Evolutionary conservation across 2,797 vertebrate genomes (phyloP).

Genomic region (Enteromius unitaeniatus): DNA sequence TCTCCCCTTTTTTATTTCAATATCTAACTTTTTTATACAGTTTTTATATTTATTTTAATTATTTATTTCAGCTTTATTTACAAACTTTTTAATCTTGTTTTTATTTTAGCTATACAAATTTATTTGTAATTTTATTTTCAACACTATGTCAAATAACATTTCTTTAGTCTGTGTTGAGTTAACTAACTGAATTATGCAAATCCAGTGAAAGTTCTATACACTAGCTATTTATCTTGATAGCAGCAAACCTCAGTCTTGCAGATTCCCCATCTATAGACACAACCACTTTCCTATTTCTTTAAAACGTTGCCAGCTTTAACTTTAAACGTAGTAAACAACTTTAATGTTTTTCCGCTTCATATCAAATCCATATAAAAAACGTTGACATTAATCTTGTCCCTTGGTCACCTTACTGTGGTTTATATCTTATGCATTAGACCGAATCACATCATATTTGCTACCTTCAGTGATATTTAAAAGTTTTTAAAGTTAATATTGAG

Average conservation of each 20-base stretch:
- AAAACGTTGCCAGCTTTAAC: background rate
- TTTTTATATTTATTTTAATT: background rate
- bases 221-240: background rate
- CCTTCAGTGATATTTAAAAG: background rate
- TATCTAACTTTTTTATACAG: background rate
- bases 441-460: background rate
- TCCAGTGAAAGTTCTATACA: background rate
- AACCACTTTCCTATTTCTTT: background rate
- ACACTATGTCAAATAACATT: background rate
- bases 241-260: background rate
- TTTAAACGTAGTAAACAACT: background rate
- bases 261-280: background rate
- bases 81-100: too few species aligned
- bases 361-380: background rate
- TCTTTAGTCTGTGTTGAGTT: background rate
- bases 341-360: background rate
- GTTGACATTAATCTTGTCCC: background rate
- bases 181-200: background rate
- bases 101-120: too few species aligned
- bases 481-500: slow-evolving; percentile 12
- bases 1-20: too few species aligned
- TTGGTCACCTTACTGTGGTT: background rate
- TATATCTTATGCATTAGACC: background rate
- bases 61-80: background rate
- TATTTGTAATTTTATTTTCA: background rate